A percentile compares a stretch with the other conserved stretches of the same genome.
phyloP scores from a whole-genome alignment of 2,113 vertebrate species.

The Gopherus flavomarginatus region DNA sequence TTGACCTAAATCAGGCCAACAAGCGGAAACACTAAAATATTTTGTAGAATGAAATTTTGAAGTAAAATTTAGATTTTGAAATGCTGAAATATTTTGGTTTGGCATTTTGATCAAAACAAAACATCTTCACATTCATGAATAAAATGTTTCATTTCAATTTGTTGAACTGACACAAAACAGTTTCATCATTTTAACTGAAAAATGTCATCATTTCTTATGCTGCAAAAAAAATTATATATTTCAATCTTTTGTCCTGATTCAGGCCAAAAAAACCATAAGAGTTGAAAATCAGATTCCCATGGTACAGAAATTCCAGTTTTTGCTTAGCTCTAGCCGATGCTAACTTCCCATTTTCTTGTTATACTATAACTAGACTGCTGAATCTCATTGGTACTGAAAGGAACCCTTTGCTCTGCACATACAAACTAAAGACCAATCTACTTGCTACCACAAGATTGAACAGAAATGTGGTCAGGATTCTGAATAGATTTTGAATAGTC shows the following conservation, averaged over 20 bases:
- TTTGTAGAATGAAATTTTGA: neutral
- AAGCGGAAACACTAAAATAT: neutral
- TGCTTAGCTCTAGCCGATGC: neutral
- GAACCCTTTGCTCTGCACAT: neutral
- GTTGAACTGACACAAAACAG: neutral
- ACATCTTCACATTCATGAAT: neutral
- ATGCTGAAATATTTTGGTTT: neutral
- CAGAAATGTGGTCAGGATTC: neutral
- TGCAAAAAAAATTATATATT: neutral
- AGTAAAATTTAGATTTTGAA: neutral
- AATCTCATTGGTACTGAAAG: neutral
- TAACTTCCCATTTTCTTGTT: neutral
- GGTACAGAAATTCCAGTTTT: neutral
- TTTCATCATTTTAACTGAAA: fast-evolving
- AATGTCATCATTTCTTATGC: neutral
- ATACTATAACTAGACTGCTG: neutral
- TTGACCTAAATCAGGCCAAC: neutral
- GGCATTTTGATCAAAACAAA: neutral
- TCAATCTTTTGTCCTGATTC: neutral
- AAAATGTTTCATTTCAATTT: fast-evolving
- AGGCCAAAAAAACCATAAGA: neutral
- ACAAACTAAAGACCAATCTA: neutral
- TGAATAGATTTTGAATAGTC: neutral
- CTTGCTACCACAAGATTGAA: neutral
- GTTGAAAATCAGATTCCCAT: neutral